Base-by-base conservation (phyloP, 2,113 vertebrate genomes). In the Crotophaga sulcirostris region DNA sequence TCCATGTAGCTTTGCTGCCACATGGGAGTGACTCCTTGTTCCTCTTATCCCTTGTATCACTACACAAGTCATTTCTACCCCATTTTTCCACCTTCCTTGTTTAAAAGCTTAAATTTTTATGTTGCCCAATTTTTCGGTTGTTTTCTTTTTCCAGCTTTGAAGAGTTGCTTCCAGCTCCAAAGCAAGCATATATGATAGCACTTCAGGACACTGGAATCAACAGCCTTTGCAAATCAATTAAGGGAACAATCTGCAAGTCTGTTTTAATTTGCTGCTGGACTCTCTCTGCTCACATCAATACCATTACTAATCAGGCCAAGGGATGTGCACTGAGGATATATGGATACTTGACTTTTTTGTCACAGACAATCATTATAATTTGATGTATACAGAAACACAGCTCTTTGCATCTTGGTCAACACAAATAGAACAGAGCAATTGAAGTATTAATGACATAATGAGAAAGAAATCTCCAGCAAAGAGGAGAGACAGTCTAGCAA, bases 401-500 rank as follows among this genome's bases (percentile, higher is more conserved):
- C 88, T 91, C 82, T 73, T 16, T 90, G 80, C 40, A 69, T 94
- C 81, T 97, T 78, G 69, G 93, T 34, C 83, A 66, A 74, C 72
- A 63, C 23, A 83, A 95, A 97, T 91, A 81, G 75, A 72, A 96
- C 58, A 42, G 51, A 92, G 62, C 77, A 91, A 94, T 15, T 89
- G 79, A 97, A 93, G n/a, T 54, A 92, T 92, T 93, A 94, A 89
- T 82, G 74, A 78, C 69, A 91, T 95, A 92, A 95, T 88, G 58
- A 91, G 84, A 96, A 95, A 96, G 76, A 97, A 96, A 96, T 93
- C 58, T 67, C 42, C 25, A 96, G 68, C 33, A 47, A 96, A 95
- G 72, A 85, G 62, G 62, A 96, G 42, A 89, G 38, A 90, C 17
- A 87, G 92, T 40, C 51, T 76, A 77, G 42, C 75, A 40, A 54